Conservation (phyloP, 2,113 vertebrate genomes). For the Pteronura brasiliensis region DNA sequence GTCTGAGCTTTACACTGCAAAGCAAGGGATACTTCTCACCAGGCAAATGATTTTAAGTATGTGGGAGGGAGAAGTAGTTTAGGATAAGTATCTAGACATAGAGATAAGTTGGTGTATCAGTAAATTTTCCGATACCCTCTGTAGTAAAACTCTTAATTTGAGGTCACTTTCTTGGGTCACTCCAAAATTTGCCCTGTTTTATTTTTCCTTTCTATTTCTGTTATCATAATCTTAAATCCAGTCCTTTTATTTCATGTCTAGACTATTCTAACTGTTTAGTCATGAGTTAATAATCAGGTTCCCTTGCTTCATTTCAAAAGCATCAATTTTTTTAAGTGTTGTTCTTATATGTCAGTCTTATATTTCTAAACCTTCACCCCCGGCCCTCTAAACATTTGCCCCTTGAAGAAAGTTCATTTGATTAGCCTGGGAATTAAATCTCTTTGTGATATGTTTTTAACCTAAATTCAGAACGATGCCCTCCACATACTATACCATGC, state of each 20-base stretch:
- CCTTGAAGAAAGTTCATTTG: not conserved
- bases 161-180: not conserved
- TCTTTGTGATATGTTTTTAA: not conserved
- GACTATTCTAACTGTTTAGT: not conserved
- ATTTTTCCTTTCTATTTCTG: not conserved
- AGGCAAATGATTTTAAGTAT: not conserved
- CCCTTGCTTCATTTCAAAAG: not conserved
- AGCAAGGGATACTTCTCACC: not conserved
- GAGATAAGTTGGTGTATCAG: not conserved
- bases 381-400: not conserved
- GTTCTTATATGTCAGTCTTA: not conserved
- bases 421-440: not conserved
- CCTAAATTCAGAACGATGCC: not conserved
- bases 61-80: not conserved
- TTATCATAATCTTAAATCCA: not conserved
- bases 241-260: slow-evolving; percentile 13
- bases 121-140: not conserved
- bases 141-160: not conserved
- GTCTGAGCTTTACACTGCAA: not conserved
- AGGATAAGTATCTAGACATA: not conserved
- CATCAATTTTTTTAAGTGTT: not conserved
- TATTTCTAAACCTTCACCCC: not conserved
- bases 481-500: not conserved
- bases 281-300: not conserved
- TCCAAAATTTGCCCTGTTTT: not conserved